Evolutionary conservation across 2,113 vertebrate species (phyloP).

Genomic region (Himantopus leucocephalus): DNA sequence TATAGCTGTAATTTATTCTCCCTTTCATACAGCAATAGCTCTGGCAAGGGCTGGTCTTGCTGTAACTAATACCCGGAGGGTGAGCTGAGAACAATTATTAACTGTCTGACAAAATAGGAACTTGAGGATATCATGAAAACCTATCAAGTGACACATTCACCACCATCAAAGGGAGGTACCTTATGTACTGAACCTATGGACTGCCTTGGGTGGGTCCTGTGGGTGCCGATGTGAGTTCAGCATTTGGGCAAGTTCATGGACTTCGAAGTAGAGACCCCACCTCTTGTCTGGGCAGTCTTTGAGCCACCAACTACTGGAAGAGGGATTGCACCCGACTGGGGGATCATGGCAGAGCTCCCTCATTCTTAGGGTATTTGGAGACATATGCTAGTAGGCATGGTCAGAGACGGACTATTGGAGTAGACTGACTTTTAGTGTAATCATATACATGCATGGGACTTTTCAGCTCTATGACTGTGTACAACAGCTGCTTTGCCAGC

Average conservation of each 20-base stretch:
- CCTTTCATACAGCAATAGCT: slow-evolving; percentile 11
- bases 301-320: not conserved
- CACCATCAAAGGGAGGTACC: not conserved
- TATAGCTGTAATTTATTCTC: not conserved
- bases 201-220: not conserved
- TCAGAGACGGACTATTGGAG: not conserved
- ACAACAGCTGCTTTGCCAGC: not conserved
- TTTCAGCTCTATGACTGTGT: not conserved
- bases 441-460: not conserved
- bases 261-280: not conserved
- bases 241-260: not conserved
- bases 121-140: not conserved
- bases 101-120: not conserved
- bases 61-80: not conserved
- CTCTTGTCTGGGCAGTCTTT: not conserved
- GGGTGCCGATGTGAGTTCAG: not conserved
- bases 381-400: not conserved
- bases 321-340: not conserved
- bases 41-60: not conserved
- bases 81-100: not conserved
- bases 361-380: not conserved
- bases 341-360: not conserved
- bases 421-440: not conserved
- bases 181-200: not conserved
- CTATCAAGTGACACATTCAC: not conserved